A percentile compares a stretch with the other conserved stretches of the same genome.
Conservation (phyloP, 2,888 invertebrate species). For the Dynastes tityus region DNA sequence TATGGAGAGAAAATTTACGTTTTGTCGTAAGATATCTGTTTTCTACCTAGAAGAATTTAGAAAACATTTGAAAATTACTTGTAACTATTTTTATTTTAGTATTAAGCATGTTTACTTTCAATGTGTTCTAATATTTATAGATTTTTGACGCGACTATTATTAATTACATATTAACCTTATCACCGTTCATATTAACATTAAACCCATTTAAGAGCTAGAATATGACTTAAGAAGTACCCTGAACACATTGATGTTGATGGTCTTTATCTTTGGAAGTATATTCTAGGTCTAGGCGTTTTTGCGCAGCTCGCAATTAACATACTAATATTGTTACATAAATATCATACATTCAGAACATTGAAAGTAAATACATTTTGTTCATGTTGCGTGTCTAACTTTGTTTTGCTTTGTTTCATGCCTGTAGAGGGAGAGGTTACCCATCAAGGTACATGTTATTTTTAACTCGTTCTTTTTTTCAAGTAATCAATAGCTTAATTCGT, state of each 20-base stretch:
- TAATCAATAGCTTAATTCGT: conserved; percentile 25
- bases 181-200: background rate
- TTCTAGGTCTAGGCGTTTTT: background rate
- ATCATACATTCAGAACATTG: conserved; percentile 19
- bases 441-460: conserved; percentile 73
- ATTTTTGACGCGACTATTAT: background rate
- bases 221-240: background rate
- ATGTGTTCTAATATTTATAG: conserved; percentile 21
- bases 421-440: conserved; percentile 78
- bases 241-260: too few species aligned
- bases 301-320: background rate
- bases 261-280: background rate
- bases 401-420: conserved; percentile 65
- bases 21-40: too few species aligned
- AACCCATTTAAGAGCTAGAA: background rate
- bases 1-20: too few species aligned
- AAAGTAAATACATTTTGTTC: conserved; percentile 21
- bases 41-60: too few species aligned
- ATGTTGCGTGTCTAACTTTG: conserved; percentile 49
- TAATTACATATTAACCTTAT: background rate
- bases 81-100: background rate
- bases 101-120: conserved; percentile 37
- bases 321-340: conserved; percentile 5
- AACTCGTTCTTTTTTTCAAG: conserved; percentile 43
- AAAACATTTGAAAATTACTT: background rate